Percentiles rank a stretch among this genome's conserved stretches.
These are phyloP conservation scores for Agrotis puta DNA, from an alignment of 2,888 invertebrate genomes.

Conservation along the genomic window DNA sequence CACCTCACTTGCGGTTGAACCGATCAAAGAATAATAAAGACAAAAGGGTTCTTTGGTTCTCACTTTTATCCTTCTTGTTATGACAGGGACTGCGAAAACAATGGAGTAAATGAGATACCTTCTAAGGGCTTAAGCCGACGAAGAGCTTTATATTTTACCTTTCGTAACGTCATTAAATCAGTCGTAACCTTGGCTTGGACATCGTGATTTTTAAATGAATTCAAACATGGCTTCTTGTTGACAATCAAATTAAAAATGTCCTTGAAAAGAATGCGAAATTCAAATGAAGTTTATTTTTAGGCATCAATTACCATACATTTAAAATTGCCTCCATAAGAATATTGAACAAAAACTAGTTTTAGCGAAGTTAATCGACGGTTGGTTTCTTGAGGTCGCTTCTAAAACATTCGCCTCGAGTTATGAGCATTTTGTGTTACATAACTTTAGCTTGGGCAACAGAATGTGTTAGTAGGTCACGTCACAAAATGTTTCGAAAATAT, in stretches of 20 bases:
- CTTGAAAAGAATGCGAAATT: slow-evolving; percentile 13
- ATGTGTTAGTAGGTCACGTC: slow-evolving; percentile 70
- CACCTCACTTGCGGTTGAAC: slow-evolving; percentile 1
- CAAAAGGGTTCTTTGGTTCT: slow-evolving; percentile 46
- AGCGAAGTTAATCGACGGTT: slow-evolving; percentile 13
- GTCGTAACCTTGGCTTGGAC: neutral
- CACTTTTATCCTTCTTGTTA: slow-evolving; percentile 33
- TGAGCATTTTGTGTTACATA: slow-evolving; percentile 51
- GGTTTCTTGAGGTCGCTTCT: slow-evolving; percentile 18
- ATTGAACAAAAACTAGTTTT: slow-evolving; percentile 37
- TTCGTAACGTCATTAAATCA: neutral
- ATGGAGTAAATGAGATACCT: slow-evolving; percentile 27
- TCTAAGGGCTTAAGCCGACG: slow-evolving; percentile 14
- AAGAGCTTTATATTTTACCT: slow-evolving; percentile 2
- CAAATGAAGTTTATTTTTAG: slow-evolving; percentile 7
- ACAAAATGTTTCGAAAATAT: slow-evolving; percentile 61
- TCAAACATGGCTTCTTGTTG: neutral
- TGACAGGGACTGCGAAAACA: slow-evolving; percentile 36
- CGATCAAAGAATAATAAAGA: slow-evolving; percentile 36
- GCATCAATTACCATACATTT: slow-evolving; percentile 5
- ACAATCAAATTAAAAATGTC: slow-evolving; percentile 17
- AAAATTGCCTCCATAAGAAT: neutral
- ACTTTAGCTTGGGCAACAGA: slow-evolving; percentile 60
- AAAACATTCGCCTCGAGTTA: slow-evolving; percentile 44
- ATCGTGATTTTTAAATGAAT: neutral